Evolutionary conservation across 2,888 invertebrate species (phyloP), one percentile per base, ranked within the genome.

Genomic region (Leucoptera coffeella): DNA sequence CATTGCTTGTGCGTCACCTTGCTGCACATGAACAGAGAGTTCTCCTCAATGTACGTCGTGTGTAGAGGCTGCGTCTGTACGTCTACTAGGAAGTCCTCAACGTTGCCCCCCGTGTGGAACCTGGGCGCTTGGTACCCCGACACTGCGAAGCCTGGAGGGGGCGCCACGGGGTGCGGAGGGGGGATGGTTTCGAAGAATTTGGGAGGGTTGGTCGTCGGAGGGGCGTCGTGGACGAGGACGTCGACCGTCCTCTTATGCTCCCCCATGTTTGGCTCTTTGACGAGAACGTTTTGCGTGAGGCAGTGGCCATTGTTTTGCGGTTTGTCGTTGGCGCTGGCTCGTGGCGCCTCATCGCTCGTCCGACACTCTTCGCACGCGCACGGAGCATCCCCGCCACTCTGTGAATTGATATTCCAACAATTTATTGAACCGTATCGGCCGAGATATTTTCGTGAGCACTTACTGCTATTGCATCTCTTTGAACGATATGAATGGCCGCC

Each of bases 41-140:
- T 71, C 34, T 69, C 65, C 37, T 69, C 65, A 28, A 69, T 67
- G 36, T 46, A 60, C 2, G 67, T 67, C 3, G 67, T 62, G 31
- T 65, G 65, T 35, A 65, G 55, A 1, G 65, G 55, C 19, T 46
- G 36, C 2, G 75, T 72, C 43, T 81, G 79, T 4, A 82, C 80
- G 32, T 83, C 82, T 30, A 80, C 77, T 0, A 83, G 52, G 22
- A 83, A 52, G 32, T 82, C 78, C 37, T 83, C 82, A 21, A 83
- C 57, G 41, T 82, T 82, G 0, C 80, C 80, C 8, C 77, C 78
- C 13, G 72, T 76, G 39, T 61, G 61, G 45, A 72, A 72, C 21
- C 60, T 47, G 27, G 57, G 60, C 1, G 55, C 40, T 39, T 57
- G 59, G 39, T 55, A 61, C 2, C 65, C 59, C 13, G 57, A 56